Evolutionary conservation across 2,797 vertebrate species (phyloP).

Genomic region (Cuniculus paca): DNA sequence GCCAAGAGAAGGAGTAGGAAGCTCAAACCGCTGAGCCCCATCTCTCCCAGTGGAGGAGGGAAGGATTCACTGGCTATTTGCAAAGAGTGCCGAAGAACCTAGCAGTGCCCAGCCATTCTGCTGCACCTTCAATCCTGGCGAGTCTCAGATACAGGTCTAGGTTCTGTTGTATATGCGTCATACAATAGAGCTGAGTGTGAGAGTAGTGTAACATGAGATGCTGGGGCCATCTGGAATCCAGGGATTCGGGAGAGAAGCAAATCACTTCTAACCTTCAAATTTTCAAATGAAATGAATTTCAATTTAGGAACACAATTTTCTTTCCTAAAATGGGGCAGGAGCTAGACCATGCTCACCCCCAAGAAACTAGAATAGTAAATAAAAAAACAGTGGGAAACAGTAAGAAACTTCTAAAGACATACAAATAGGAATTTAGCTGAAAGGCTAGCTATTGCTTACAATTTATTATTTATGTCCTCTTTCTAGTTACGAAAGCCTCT

Average conservation of each 20-base stretch:
- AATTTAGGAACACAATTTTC: background rate
- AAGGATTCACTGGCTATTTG: background rate
- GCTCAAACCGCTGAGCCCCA: background rate
- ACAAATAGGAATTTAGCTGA: background rate
- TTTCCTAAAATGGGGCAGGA: background rate
- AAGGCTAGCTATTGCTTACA: background rate
- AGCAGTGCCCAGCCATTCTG: background rate
- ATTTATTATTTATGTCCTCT: constrained; percentile 28
- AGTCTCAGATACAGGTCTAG: background rate
- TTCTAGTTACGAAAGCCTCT: background rate
- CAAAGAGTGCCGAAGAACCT: background rate
- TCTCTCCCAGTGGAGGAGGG: background rate
- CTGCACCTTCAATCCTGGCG: background rate
- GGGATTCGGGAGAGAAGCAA: background rate
- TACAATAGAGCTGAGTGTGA: background rate
- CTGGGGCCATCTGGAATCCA: background rate
- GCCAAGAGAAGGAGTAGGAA: background rate
- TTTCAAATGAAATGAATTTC: constrained; percentile 14
- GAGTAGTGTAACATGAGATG: background rate
- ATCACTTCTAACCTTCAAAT: constrained; percentile 6
- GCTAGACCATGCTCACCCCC: background rate
- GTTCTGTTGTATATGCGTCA: background rate
- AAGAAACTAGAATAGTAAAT: background rate
- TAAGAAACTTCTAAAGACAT: background rate
- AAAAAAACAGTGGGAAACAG: background rate